Conservation (phyloP, 2,888 invertebrate species). For the Cheilosia vernalis region DNA sequence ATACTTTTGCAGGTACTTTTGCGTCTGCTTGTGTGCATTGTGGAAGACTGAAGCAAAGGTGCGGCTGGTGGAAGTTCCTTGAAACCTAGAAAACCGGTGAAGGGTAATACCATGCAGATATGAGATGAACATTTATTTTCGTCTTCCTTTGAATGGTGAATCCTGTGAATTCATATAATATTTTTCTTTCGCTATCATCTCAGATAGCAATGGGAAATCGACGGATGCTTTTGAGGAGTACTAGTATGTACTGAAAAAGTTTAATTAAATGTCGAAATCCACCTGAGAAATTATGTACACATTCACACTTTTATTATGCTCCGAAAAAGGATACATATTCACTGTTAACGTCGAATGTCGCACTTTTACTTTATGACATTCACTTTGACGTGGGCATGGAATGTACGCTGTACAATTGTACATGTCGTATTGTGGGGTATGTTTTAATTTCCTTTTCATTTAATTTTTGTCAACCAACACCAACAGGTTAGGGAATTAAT, state of each 20-base stretch:
- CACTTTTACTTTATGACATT: background rate
- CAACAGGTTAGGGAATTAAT: background rate
- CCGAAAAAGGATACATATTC: constrained; percentile 13
- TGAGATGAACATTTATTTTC: constrained; percentile 47
- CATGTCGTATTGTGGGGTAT: background rate
- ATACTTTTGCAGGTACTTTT: constrained; percentile 57
- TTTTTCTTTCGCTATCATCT: background rate
- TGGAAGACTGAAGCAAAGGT: background rate
- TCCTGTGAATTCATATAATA: constrained; percentile 45
- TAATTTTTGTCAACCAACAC: background rate
- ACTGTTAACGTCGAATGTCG: constrained; percentile 4
- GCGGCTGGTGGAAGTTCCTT: too few relatives aligned
- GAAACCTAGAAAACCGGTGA: background rate
- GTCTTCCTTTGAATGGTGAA: constrained; percentile 6
- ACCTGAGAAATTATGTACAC: constrained; percentile 24
- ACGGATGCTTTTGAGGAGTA: background rate
- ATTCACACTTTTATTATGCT: constrained; percentile 14
- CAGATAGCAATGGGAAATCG: constrained; percentile 33
- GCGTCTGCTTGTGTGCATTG: background rate
- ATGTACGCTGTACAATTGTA: background rate
- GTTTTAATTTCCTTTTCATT: constrained; percentile 17
- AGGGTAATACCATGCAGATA: constrained; percentile 38
- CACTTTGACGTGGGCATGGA: background rate
- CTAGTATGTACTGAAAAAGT: constrained; percentile 7
- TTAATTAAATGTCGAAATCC: constrained; percentile 47